Evolutionary conservation across 1,140 invertebrate genomes (phyloP), one percentile per base, ranked within the genome.

Genomic region (Brachystomella parvula): DNA sequence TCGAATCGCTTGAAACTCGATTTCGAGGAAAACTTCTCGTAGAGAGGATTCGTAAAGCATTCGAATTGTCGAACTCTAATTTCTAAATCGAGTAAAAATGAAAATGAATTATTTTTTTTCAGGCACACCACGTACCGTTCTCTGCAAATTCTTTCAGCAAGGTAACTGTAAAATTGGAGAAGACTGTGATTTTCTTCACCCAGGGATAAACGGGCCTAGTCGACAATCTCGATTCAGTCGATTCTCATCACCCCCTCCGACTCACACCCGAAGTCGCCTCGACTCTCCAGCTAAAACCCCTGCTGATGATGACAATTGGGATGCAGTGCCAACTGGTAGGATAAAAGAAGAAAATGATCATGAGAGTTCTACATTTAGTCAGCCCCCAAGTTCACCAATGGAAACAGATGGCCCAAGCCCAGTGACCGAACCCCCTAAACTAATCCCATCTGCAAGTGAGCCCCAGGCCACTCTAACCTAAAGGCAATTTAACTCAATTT

Each of bases 121-220:
- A 53, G 49, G 49, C 24, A 53, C 49, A 6, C 49, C 49, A 19
- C 49, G 49, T 24, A 53, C 49, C 9, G 49, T 53, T 12, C 9
- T 53, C 6, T 53, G 49, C 49, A 53, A 53, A 24, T 53, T 53
- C 49, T 53, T 53, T 26, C 49, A 53, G 49, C 9, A 15, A 15
- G 49, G 49, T 53, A 6, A 6, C 21, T 53, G 49, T 24, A 53
- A 53, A 24, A 24, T 53, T 9, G 49, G 49, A 6, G 49, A 53
- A 24, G 49, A 53, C 9, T 53, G 49, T 53, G 49, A 53, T 24
- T 53, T 53, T 24, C 49, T 53, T 53, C 49, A 53, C 24, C 49
- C 49, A 17, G 49, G 49, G 6, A 53, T 53, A 12, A 53, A 53
- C 49, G 49, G 49, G 6, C 49, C 49, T 24, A 24, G 9, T 53